Conservation (phyloP, 1,140 invertebrate species). For the Drosophila kepulauana region DNA sequence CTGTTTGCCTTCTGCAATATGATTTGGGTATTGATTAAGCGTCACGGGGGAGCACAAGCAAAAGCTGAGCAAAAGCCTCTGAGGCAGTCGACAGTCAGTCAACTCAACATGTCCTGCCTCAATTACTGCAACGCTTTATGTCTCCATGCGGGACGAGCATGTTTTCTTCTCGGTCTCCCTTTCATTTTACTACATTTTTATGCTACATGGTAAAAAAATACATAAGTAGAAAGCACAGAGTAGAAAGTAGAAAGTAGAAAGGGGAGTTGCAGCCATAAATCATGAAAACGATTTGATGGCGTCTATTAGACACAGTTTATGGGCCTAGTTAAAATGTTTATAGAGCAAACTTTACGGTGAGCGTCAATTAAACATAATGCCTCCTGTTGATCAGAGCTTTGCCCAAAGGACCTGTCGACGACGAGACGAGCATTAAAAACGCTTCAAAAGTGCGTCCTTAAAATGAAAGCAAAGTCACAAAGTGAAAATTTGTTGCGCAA, state of each 20-base stretch:
- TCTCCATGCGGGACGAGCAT: slow-evolving; percentile 45
- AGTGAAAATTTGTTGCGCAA: slow-evolving; percentile 26
- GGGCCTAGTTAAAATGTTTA: slow-evolving; percentile 76
- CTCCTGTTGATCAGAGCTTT: slow-evolving; percentile 25
- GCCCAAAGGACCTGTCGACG: slow-evolving; percentile 11
- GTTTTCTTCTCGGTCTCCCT: slow-evolving; percentile 15
- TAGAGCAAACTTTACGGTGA: slow-evolving; percentile 67
- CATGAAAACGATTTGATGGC: slow-evolving; percentile 73
- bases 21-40: slow-evolving; percentile 80
- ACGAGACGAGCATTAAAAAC: slow-evolving; percentile 12
- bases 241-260: slow-evolving; percentile 4
- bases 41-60: slow-evolving; percentile 29
- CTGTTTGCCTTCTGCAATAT: slow-evolving; percentile 36
- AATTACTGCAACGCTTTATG: slow-evolving; percentile 77
- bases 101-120: slow-evolving; percentile 43
- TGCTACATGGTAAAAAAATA: slow-evolving; percentile 53
- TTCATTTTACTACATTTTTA: slow-evolving; percentile 69
- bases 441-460: neutral
- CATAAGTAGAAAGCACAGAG: neutral
- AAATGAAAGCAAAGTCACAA: neutral
- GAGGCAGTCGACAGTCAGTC: neutral
- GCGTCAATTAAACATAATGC: slow-evolving; percentile 70
- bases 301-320: slow-evolving; percentile 75
- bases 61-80: neutral
- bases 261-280: slow-evolving; percentile 54